These are phyloP conservation scores for Tigriopus californicus DNA, from an alignment of 2,888 invertebrate species.

Conservation along the genomic window DNA sequence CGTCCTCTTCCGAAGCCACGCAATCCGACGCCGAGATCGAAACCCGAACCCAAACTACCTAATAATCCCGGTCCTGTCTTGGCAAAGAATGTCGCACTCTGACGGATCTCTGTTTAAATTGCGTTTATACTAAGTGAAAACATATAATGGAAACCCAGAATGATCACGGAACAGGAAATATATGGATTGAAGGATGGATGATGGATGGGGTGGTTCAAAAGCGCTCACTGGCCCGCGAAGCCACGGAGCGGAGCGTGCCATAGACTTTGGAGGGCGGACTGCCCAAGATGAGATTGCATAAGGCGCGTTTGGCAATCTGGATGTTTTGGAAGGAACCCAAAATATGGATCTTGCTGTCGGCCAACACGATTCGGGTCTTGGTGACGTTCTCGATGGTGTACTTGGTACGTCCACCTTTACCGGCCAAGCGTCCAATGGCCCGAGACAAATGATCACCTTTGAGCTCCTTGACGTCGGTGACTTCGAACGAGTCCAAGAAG, in stretches of 20 bases:
- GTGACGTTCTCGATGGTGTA: conserved; percentile 98
- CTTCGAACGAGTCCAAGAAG: conserved; percentile 89
- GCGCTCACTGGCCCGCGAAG: conserved; percentile 60
- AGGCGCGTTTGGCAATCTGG: conserved; percentile 72
- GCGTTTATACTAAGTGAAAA: no score
- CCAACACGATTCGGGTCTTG: conserved; percentile 89
- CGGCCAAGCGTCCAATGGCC: conserved; percentile 91
- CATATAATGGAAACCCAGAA: no score
- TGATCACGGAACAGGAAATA: no score
- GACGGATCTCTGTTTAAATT: no score
- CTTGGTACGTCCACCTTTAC: conserved; percentile 90
- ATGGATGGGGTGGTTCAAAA: conserved; percentile 42
- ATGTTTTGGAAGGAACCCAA: conserved; percentile 95
- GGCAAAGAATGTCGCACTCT: no score
- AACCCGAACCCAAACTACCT: no score
- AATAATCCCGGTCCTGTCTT: no score
- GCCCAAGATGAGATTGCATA: conserved; percentile 90
- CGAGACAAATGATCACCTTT: conserved; percentile 87
- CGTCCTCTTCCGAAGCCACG: no score
- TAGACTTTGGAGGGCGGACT: conserved; percentile 95
- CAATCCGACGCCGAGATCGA: no score
- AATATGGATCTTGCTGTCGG: conserved; percentile 89
- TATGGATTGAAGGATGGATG: no score
- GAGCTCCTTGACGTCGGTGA: conserved; percentile 43
- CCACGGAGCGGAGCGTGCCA: conserved; percentile 72